Conservation (phyloP, 2,888 invertebrate genomes). For the Ormia ochracea region DNA sequence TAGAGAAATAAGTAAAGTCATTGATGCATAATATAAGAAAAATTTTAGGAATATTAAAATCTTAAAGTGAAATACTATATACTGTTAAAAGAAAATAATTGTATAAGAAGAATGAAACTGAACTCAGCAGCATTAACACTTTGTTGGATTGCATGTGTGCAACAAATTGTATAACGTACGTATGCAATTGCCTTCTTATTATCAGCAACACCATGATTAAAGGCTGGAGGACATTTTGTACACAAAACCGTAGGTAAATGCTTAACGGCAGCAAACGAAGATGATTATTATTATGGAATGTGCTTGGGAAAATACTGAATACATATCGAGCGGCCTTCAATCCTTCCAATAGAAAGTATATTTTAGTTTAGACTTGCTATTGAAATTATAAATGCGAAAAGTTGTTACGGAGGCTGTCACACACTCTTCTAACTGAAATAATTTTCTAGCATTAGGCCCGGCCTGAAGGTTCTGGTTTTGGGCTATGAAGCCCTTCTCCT, state of each 20-base stretch:
- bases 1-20: no score
- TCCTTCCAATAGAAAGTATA: constrained; percentile 24
- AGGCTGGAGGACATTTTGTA: constrained; percentile 15
- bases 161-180: neutral
- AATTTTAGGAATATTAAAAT: no score
- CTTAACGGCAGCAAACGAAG: neutral
- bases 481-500: neutral
- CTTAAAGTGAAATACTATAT: neutral
- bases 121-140: constrained; percentile 44
- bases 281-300: neutral
- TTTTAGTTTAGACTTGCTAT: constrained; percentile 7
- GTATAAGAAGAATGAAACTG: neutral
- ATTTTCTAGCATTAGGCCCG: neutral
- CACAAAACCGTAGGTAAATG: neutral
- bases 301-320: constrained; percentile 20
- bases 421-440: neutral
- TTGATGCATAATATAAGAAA: no score
- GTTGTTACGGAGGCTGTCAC: neutral
- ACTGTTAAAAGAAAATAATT: neutral
- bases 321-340: constrained; percentile 42
- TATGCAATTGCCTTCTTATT: neutral
- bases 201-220: neutral
- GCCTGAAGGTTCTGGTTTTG: neutral
- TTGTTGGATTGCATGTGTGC: constrained; percentile 1
- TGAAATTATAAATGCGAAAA: neutral